Conservation (phyloP, 2,797 vertebrate species). For the Ficedula albicollis region DNA sequence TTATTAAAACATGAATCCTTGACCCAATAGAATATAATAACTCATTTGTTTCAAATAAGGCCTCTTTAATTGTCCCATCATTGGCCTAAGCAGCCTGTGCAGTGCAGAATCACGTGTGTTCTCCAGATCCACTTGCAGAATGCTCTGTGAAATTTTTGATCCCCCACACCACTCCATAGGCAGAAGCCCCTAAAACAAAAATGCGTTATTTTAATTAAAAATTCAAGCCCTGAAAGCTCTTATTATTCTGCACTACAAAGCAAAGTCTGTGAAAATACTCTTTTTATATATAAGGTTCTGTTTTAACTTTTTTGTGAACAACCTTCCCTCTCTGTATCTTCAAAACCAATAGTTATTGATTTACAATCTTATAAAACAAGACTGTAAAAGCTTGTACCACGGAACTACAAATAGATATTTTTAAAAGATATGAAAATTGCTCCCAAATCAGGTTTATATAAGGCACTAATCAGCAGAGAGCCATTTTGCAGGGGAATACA, state of each 20-base stretch:
- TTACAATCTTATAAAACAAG: conserved; percentile 1
- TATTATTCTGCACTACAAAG: neutral
- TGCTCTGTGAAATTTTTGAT: conserved; percentile 1
- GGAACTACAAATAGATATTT: conserved; percentile 37
- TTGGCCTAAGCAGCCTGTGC: neutral
- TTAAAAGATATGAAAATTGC: neutral
- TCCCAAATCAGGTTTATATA: conserved; percentile 35
- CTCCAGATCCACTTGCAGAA: conserved; percentile 18
- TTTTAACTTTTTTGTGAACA: neutral
- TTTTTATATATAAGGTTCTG: neutral
- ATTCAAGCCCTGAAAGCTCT: neutral
- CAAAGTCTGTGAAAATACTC: neutral
- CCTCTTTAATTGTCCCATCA: conserved; percentile 24
- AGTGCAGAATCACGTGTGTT: neutral
- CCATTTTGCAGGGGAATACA: neutral
- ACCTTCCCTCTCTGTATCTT: neutral
- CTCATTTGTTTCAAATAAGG: conserved; percentile 48
- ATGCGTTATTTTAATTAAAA: conserved; percentile 19
- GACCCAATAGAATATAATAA: conserved; percentile 32
- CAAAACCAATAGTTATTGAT: conserved; percentile 29
- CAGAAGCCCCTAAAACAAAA: neutral
- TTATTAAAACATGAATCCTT: conserved; percentile 57
- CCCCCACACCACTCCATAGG: neutral
- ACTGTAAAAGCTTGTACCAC: neutral
- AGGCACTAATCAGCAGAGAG: conserved; percentile 9